Conservation (phyloP, 1,140 invertebrate species). For the Adelges cooleyi region DNA sequence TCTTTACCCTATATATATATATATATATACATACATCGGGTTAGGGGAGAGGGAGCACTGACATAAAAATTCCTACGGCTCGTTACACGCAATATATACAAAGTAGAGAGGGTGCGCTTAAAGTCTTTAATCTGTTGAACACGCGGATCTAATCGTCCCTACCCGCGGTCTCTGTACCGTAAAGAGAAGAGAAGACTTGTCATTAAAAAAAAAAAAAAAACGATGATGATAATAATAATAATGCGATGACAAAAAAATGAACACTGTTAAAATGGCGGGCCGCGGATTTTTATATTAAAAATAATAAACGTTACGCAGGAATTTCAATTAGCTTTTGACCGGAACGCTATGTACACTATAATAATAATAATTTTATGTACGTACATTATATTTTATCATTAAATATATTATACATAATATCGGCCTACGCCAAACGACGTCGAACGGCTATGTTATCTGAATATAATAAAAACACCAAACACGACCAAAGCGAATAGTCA, state of each 20-base stretch:
- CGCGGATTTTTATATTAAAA: conserved; percentile 5
- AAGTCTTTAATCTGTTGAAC: conserved; percentile 28
- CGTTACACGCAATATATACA: conserved; percentile 19
- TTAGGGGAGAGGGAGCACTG: no score
- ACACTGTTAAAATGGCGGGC: conserved; percentile 4
- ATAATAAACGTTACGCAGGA: conserved; percentile 15
- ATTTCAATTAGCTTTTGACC: conserved; percentile 22
- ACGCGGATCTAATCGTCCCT: conserved; percentile 20
- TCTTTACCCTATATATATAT: not conserved
- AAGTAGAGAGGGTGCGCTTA: not conserved
- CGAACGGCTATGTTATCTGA: no score
- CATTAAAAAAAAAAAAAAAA: conserved; percentile 1
- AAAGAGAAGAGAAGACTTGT: not conserved
- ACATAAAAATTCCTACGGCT: conserved; percentile 25
- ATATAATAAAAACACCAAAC: no score
- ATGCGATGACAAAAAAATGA: conserved; percentile 18
- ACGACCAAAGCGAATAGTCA: no score
- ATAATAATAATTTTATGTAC: no score
- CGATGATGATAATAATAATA: conserved; percentile 10
- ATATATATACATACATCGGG: no score
- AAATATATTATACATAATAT: no score
- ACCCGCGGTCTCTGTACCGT: no score
- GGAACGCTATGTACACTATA: not conserved
- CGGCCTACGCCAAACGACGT: no score
- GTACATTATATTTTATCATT: no score